Conservation (phyloP, 2,797 vertebrate species). For the Pseudochromis fuscus region DNA sequence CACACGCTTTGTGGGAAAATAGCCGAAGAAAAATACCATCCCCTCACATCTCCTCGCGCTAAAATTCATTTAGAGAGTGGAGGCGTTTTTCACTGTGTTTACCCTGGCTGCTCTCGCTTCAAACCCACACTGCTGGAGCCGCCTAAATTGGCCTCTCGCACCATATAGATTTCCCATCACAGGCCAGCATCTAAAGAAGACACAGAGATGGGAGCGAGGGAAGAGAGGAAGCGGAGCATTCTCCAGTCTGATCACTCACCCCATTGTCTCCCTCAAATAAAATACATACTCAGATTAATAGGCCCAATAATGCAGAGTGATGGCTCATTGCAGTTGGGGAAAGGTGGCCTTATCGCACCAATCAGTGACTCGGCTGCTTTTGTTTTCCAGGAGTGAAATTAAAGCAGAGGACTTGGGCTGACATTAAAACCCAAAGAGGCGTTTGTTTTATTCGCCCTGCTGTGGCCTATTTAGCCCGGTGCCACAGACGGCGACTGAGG, state of each 20-base stretch:
- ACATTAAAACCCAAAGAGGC: constrained; percentile 33
- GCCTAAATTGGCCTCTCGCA: constrained; percentile 84
- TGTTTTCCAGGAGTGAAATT: constrained; percentile 61
- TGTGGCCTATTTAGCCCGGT: constrained; percentile 52
- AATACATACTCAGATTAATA: constrained; percentile 84
- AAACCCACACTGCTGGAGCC: constrained; percentile 76
- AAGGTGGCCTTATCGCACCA: constrained; percentile 58
- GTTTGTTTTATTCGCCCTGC: not conserved
- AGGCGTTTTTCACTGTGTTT: constrained; percentile 77
- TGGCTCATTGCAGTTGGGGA: constrained; percentile 55
- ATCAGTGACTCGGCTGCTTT: constrained; percentile 61
- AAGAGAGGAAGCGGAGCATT: constrained; percentile 52
- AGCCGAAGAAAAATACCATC: constrained; percentile 68
- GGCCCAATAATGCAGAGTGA: constrained; percentile 68
- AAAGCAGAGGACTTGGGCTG: constrained; percentile 51
- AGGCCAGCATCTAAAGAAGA: constrained; percentile 81
- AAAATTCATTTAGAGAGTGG: constrained; percentile 78
- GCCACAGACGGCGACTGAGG: constrained; percentile 38
- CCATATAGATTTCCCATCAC: constrained; percentile 86
- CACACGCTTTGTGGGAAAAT: constrained; percentile 50
- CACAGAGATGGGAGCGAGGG: constrained; percentile 63
- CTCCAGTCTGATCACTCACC: constrained; percentile 69
- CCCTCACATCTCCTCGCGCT: constrained; percentile 61
- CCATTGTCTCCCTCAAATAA: constrained; percentile 80
- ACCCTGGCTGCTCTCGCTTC: constrained; percentile 71